A percentile compares a stretch with the other conserved stretches of the same genome.
phyloP scores from a whole-genome alignment of 2,888 invertebrate species.

The Stenodema calcarata region DNA sequence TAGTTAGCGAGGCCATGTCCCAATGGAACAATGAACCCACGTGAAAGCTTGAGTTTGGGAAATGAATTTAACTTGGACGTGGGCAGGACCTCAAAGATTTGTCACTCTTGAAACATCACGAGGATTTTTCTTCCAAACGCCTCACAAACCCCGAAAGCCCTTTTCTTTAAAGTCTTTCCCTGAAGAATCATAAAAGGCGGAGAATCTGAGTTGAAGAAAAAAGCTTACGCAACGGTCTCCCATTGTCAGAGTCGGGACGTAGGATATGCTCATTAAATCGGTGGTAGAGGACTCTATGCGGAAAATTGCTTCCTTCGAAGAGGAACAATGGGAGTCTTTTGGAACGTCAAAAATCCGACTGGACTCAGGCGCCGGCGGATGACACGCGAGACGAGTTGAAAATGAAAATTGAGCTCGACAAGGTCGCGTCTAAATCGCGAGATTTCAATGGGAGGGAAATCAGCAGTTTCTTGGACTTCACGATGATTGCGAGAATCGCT shows the following conservation, averaged over 20 bases:
- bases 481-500: no score
- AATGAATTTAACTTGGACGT: not conserved
- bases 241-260: not conserved
- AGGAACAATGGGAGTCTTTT: not conserved
- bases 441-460: no score
- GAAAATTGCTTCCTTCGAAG: slow-evolving; percentile 11
- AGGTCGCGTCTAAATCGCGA: not conserved
- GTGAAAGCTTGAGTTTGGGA: no score
- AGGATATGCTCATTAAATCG: slow-evolving; percentile 25
- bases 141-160: not conserved
- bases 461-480: no score
- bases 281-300: not conserved
- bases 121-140: not conserved
- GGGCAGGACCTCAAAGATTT: not conserved
- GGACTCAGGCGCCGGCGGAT: not conserved
- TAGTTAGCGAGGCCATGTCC: no score
- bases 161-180: not conserved
- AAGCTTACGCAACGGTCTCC: not conserved
- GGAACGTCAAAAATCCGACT: not conserved
- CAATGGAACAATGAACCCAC: no score
- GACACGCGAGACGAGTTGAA: not conserved
- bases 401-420: not conserved
- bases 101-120: not conserved
- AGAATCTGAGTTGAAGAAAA: not conserved
- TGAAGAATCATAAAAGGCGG: not conserved